Evolutionary conservation across 2,888 invertebrate species (phyloP), one percentile per base, ranked within the genome.

Genomic region (Catocala sponsa): DNA sequence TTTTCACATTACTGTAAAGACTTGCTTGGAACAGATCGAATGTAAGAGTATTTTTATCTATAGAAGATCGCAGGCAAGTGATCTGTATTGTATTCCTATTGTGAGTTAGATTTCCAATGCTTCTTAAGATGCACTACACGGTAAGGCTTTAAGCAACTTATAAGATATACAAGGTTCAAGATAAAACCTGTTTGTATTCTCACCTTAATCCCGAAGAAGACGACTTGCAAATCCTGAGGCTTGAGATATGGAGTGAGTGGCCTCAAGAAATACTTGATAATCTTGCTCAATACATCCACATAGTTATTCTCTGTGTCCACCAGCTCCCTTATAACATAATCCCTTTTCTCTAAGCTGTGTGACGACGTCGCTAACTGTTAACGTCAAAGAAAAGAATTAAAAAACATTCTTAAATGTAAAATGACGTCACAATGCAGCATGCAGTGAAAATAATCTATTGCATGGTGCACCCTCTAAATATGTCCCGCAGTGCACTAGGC

Each of bases 281-380:
- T 95, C 92, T 98, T 98, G 82, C 96, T 96, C 56, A 99, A 95
- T 10, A 99, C 99, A 83, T 98, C 98, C 53, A 99, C 97, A 87
- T 99, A 99, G 91, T 99, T 99, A 81, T 97, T 97, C 91, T 99
- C 99, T 0, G 99, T 99, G 88, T 99, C 99, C 44, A 99, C 96
- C 59, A 99, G 95, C 89, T 99, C 99, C 71, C 97, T 96, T 82
- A 98, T 97, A 51, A 98, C 98, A 87, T 98, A 98, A 89, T 99
- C 99, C 64, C 99, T 95, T 89, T 99, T 99, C 89, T 98, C 98
- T 75, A 96, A 90, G 78, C 95, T 96, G 76, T 95, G 95, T 73
- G 95, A 94, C 63, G 95, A 92, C 64, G 94, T 90, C 65, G 95
- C 94, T 80, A 95, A 85, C 95, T 95, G 88, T 47, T 87, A 88